Evolutionary conservation across 2,113 vertebrate genomes (phyloP), one percentile per base, ranked within the genome.

Genomic region (Ceuthmochares aereus): DNA sequence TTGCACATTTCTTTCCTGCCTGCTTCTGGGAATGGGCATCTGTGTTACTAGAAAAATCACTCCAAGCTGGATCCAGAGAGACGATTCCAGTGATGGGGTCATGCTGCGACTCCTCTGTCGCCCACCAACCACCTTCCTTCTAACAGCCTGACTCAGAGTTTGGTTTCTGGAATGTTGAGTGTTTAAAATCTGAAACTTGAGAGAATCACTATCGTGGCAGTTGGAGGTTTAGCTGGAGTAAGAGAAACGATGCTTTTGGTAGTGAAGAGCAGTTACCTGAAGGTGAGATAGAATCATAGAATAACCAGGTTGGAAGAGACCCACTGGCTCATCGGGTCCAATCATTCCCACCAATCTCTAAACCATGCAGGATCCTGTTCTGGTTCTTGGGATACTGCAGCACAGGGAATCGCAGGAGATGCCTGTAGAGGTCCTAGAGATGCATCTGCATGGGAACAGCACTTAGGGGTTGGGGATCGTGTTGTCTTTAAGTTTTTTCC

Each of bases 391-490:
- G 43, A 12, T 27, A 26, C 12, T 1, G 7, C 36, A 52, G 12
- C 37, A 9, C 12, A 11, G 0, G 8, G 47, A 25, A 17, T 23
- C 22, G 3, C 23, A 17, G 36, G 52, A 66, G 18, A 4, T 25
- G 19, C 8, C 69, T n/a, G 26, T n/a, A 58, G 56, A 21, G 47
- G 64, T 21, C 9, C 64, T 32, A 58, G 5, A 30, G 18, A 47
- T 18, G 59, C 12, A 2, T 2, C 12, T 20, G 40, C 21, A 54
- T 59, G 62, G 62, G 12, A 79, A 18, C 20, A 67, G n/a, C 20
- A 9, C 0, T 1, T 42, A 49, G 14, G 10, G 36, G 6, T 27
- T 27, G 27, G 8, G 15, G 5, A 7, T n/a, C n/a, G 15, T 2
- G 18, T 11, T 19, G 9, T 40, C 52, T 23, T 27, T 43, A 10